These are phyloP conservation scores for Nemurella pictetii DNA, from an alignment of 2,888 invertebrate genomes.

Conservation along the genomic window DNA sequence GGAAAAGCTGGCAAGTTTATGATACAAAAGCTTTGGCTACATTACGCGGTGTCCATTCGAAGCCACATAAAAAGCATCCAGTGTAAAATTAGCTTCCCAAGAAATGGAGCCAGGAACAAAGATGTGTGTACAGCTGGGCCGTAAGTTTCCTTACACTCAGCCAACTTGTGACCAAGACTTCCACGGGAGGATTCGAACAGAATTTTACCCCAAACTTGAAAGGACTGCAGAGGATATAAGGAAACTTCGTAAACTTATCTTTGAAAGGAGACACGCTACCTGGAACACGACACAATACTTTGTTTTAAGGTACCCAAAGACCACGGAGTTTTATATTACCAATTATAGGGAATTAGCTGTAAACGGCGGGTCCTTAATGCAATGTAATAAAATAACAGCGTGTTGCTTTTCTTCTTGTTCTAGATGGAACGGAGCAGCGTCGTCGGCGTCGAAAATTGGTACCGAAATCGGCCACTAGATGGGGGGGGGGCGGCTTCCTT, in stretches of 20 bases:
- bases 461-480: neutral
- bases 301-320: neutral
- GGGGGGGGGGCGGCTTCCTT: neutral
- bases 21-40: conserved; percentile 13
- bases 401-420: neutral
- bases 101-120: neutral
- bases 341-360: neutral
- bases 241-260: neutral
- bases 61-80: conserved; percentile 30
- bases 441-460: conserved; percentile 11
- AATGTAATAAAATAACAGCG: neutral
- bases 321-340: neutral
- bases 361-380: neutral
- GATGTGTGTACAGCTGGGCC: neutral
- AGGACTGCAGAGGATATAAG: neutral
- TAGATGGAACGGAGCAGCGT: neutral
- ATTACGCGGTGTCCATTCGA: conserved; percentile 14
- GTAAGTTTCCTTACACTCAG: neutral
- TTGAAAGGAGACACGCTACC: neutral
- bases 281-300: neutral
- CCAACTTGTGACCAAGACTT: neutral
- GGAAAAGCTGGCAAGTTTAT: conserved; percentile 7
- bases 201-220: neutral
- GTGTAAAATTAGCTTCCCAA: conserved; percentile 28
- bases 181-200: neutral